Evolutionary conservation across 2,797 vertebrate species (phyloP), one percentile per base, ranked within the genome.

Genomic region (Numenius phaeopus): DNA sequence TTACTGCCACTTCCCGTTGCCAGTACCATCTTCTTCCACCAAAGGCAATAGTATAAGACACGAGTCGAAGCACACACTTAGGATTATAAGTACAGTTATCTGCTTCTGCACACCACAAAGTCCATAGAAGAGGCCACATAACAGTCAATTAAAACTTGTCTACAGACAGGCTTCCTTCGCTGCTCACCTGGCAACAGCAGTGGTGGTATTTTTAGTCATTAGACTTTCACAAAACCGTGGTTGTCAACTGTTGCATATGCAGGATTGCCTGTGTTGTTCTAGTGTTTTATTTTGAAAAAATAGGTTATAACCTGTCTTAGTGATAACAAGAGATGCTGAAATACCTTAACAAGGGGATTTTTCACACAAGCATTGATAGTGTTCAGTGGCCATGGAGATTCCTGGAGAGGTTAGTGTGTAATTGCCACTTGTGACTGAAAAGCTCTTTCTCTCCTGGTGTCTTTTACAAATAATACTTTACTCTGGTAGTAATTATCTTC

Each of bases 361-460:
- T 94, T 90, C 67, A 65, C 78, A 58, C 40, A 30, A 49, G 39
- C 50, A 72, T 34, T 70, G 58, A 55, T 40, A 79, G 30, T 14
- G n/a, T 82, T 94, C 62, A 58, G 75, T 89, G 90, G 17, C 89
- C 66, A 39, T 62, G 67, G 70, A 92, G 66, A 91, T 75, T 93
- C 54, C 70, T 79, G 58, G 54, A 81, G 94, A 93, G 70, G 83
- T 87, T 83, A 67, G 52, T 52, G 10, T 57, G 46, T 89, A 95
- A 94, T 87, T 95, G 59, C 86, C 90, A 90, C 93, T 96, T 80
- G 59, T 87, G 77, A 42, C 57, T 92, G 81, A 90, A 96, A 97
- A 90, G 78, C 82, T 94, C 80, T 80, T 84, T 75, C 52, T 85
- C 57, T 91, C 59, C 52, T 67, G 14, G 50, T 80, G 71, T 77